A percentile compares a stretch with the other conserved stretches of the same genome.
Evolutionary conservation across 2,888 invertebrate species (phyloP).

Genomic region (Lysandra bellargus): DNA sequence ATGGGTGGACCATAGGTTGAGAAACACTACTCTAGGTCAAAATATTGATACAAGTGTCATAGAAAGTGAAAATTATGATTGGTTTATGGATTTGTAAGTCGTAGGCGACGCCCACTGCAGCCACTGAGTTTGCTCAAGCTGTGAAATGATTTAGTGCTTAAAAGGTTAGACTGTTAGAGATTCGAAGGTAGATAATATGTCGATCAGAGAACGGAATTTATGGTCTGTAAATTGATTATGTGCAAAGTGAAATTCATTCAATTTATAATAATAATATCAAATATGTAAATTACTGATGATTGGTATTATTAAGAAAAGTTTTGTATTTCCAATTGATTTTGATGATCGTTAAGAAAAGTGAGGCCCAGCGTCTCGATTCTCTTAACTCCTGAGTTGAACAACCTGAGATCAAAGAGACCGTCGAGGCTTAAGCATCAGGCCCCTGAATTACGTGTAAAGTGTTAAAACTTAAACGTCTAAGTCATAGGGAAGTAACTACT

Average conservation of each 20-base stretch:
- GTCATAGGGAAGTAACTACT: not conserved
- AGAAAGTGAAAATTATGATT: constrained; percentile 29
- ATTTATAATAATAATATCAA: not conserved
- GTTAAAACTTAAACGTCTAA: too few relatives aligned
- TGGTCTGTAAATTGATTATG: constrained; percentile 16
- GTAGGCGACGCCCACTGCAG: constrained; percentile 11
- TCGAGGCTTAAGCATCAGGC: too few relatives aligned
- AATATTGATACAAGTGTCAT: constrained; percentile 12
- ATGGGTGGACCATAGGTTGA: too few relatives aligned
- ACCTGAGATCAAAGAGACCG: too few relatives aligned
- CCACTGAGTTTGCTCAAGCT: constrained; percentile 14
- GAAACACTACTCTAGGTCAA: not conserved
- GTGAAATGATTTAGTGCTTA: constrained; percentile 3
- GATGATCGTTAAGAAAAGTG: not conserved
- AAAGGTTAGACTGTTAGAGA: constrained; percentile 10
- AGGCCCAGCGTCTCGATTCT: not conserved
- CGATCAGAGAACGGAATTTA: not conserved
- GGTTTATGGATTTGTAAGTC: constrained; percentile 19
- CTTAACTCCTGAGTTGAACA: not conserved
- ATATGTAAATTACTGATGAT: not conserved
- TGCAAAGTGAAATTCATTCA: not conserved
- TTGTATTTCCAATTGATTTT: not conserved
- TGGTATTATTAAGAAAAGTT: not conserved
- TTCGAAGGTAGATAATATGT: not conserved
- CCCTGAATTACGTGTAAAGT: too few relatives aligned